These are phyloP conservation scores for Peromyscus eremicus DNA, from an alignment of 2,797 vertebrate genomes.

Conservation along the genomic window DNA sequence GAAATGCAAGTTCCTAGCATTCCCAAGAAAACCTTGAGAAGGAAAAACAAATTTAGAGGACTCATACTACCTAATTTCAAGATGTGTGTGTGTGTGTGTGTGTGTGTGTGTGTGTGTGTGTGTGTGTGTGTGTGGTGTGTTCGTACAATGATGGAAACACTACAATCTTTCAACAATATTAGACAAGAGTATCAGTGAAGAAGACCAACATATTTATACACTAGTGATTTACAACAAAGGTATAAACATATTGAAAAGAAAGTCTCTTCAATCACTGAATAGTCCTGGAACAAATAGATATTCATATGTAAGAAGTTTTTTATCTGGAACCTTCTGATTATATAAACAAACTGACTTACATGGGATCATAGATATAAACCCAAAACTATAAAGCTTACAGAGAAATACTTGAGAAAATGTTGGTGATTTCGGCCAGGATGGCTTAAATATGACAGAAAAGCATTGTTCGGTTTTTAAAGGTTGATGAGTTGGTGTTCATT, in stretches of 20 bases:
- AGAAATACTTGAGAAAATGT: conserved; percentile 30
- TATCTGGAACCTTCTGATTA: background rate
- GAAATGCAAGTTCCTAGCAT: background rate
- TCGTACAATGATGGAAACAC: background rate
- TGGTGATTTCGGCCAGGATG: background rate
- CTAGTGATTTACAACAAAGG: background rate
- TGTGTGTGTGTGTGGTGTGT: background rate
- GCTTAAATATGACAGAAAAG: background rate
- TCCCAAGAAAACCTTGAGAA: background rate
- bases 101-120: too few species aligned
- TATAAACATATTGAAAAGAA: background rate
- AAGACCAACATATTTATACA: background rate
- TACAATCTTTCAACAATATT: background rate
- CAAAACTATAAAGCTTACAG: background rate
- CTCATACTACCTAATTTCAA: background rate
- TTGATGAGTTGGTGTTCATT: background rate
- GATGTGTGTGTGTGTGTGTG: background rate
- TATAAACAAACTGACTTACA: conserved; percentile 1
- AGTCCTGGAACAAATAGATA: background rate
- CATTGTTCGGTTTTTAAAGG: background rate
- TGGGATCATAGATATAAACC: background rate
- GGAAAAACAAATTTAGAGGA: background rate
- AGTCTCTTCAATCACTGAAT: background rate
- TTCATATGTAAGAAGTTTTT: background rate
- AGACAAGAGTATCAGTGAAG: background rate